These are phyloP conservation scores for Saguinus imperator DNA, from an alignment of 2,113 vertebrate species.

Conservation along the genomic window DNA sequence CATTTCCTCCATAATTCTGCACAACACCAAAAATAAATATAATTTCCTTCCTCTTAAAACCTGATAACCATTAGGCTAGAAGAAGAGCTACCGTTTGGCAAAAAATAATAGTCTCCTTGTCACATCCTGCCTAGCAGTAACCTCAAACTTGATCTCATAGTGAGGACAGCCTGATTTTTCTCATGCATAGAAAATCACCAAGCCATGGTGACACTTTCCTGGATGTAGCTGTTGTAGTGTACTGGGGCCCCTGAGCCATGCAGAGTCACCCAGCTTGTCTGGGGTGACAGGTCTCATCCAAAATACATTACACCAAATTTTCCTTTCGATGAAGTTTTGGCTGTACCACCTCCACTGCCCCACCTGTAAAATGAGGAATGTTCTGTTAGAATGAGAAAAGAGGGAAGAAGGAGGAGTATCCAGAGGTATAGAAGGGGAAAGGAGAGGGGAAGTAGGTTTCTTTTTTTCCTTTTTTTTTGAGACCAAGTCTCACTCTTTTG, in stretches of 20 bases:
- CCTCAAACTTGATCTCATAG: not conserved
- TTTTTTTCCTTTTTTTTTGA: too few species aligned
- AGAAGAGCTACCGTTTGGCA: conserved; percentile 38
- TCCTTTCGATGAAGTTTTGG: not conserved
- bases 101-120: not conserved
- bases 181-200: not conserved
- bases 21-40: conserved; percentile 54
- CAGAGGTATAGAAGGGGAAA: not conserved
- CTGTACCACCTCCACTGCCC: fast-evolving
- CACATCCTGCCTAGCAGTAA: not conserved
- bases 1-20: conserved; percentile 73
- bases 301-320: not conserved
- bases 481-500: too few species aligned
- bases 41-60: conserved; percentile 76
- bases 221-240: not conserved
- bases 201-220: not conserved
- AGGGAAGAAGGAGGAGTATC: not conserved
- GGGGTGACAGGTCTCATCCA: not conserved
- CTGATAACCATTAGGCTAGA: conserved; percentile 43
- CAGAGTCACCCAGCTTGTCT: not conserved
- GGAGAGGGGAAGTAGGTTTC: too few species aligned
- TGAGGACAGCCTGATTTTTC: not conserved
- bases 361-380: not conserved
- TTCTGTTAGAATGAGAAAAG: conserved; percentile 9
- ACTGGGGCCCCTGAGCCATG: not conserved